Evolutionary conservation across 2,113 vertebrate genomes (phyloP).

Genomic region (Scortum barcoo): DNA sequence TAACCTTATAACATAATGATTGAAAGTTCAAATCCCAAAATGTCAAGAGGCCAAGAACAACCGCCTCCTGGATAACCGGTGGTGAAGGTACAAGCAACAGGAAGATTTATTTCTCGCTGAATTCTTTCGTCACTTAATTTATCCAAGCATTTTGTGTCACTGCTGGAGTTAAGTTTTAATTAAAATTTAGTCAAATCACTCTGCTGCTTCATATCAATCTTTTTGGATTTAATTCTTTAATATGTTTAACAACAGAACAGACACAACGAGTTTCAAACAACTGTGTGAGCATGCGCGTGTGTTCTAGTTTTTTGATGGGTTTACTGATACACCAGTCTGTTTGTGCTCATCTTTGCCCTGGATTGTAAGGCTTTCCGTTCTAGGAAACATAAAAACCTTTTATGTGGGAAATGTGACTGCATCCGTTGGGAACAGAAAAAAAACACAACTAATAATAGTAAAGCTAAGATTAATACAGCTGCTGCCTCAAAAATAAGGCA

Average conservation of each 20-base stretch:
- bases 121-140: neutral
- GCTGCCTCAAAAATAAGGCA: neutral
- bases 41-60: slow-evolving; percentile 4
- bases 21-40: slow-evolving; percentile 19
- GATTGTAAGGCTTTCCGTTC: slow-evolving; percentile 53
- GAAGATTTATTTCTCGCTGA: neutral
- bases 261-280: neutral
- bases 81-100: neutral
- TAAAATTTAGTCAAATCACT: neutral
- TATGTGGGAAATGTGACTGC: slow-evolving; percentile 24
- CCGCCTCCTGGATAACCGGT: neutral
- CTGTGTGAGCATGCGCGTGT: neutral
- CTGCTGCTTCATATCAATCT: neutral
- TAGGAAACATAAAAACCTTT: slow-evolving; percentile 44
- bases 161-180: neutral
- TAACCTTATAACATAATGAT: slow-evolving; percentile 10
- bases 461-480: slow-evolving; percentile 18
- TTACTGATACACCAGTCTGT: slow-evolving; percentile 61
- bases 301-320: neutral
- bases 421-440: slow-evolving; percentile 22
- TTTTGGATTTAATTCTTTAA: neutral
- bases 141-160: neutral
- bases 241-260: neutral
- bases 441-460: slow-evolving; percentile 11
- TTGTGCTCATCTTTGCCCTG: slow-evolving; percentile 54